Evolutionary conservation across 2,888 invertebrate genomes (phyloP).

Genomic region (Drosophila longiperda): DNA sequence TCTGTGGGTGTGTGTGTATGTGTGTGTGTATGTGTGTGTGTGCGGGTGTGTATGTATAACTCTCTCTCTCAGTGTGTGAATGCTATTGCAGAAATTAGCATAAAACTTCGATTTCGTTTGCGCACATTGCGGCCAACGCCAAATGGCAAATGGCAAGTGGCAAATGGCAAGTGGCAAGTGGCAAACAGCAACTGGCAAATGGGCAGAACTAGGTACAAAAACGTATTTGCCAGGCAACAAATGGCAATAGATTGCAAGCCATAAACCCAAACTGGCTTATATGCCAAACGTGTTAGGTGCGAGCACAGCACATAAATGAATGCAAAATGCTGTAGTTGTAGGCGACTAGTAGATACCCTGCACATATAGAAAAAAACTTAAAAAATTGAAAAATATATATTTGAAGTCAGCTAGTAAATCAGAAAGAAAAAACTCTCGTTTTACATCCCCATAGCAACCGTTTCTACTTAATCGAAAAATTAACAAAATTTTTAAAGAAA

Average conservation of each 20-base stretch:
- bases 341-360: slow-evolving; percentile 13
- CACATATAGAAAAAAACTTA: neutral
- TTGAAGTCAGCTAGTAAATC: too few relatives aligned
- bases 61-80: neutral
- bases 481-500: neutral
- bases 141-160: slow-evolving; percentile 32
- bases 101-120: slow-evolving; percentile 77
- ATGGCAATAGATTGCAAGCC: slow-evolving; percentile 75
- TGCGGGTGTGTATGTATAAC: neutral
- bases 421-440: neutral
- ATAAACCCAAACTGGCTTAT: slow-evolving; percentile 62
- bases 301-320: slow-evolving; percentile 12
- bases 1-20: slow-evolving; percentile 9
- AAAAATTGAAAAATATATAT: too few relatives aligned
- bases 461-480: neutral
- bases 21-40: slow-evolving; percentile 10
- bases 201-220: slow-evolving; percentile 42
- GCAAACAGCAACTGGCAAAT: slow-evolving; percentile 20
- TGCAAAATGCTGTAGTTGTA: neutral
- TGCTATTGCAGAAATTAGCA: slow-evolving; percentile 62
- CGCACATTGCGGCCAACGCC: slow-evolving; percentile 54
- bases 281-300: slow-evolving; percentile 24
- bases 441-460: neutral
- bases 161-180: neutral
- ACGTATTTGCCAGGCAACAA: slow-evolving; percentile 67